Conservation (phyloP, 1,140 invertebrate genomes). For the Sarcophaga peregrina region DNA sequence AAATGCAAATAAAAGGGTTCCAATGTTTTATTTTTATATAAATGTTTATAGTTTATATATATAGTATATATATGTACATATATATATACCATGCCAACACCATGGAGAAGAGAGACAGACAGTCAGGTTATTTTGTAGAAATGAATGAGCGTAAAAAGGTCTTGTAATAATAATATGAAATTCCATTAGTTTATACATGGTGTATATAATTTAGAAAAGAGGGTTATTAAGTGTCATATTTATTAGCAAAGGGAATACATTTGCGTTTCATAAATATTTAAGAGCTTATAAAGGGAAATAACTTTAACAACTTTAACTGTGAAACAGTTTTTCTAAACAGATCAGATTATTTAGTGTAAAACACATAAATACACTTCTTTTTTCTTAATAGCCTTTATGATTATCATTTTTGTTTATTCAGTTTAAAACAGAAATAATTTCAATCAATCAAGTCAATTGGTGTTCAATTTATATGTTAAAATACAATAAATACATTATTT, state of each 20-base stretch:
- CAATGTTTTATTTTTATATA: constrained; percentile 23
- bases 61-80: not conserved
- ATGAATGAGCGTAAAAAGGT: not conserved
- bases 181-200: constrained; percentile 32
- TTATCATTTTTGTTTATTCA: no score
- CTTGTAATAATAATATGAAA: constrained; percentile 26
- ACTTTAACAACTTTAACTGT: constrained; percentile 9
- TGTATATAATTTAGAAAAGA: constrained; percentile 32
- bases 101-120: no score
- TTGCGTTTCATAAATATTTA: constrained; percentile 32
- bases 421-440: not conserved
- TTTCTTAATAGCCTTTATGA: no score
- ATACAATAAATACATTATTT: no score
- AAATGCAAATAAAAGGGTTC: constrained; percentile 39
- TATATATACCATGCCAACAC: no score
- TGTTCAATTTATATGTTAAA: no score
- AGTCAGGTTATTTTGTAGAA: no score
- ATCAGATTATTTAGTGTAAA: no score
- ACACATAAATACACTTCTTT: no score
- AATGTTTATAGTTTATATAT: not conserved
- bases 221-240: constrained; percentile 36
- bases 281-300: constrained; percentile 1
- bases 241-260: constrained; percentile 33
- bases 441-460: not conserved
- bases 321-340: not conserved